Conservation (phyloP, 2,888 invertebrate species). For the Microctonus brassicae region DNA sequence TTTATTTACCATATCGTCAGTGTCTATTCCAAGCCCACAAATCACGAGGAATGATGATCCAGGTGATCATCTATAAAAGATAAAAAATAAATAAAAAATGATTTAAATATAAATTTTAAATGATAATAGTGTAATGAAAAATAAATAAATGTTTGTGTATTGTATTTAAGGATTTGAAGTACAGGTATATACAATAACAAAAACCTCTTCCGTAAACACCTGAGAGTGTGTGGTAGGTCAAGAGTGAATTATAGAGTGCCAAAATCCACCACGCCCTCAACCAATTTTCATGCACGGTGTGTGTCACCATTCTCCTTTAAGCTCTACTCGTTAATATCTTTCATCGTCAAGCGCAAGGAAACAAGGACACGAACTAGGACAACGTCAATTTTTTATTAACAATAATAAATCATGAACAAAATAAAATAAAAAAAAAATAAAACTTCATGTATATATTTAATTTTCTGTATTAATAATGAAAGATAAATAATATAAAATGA, state of each 20-base stretch:
- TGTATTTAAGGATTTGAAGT: background rate
- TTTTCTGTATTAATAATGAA: too few relatives aligned
- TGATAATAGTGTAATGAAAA: background rate
- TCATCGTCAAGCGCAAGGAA: slow-evolving; percentile 23
- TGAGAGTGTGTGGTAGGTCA: slow-evolving; percentile 36
- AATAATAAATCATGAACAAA: slow-evolving; percentile 1
- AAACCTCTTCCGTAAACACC: slow-evolving; percentile 32
- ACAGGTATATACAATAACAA: background rate
- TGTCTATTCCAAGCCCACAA: slow-evolving; percentile 74
- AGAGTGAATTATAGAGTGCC: slow-evolving; percentile 43
- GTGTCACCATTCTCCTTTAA: background rate
- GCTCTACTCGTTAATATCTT: slow-evolving; percentile 13
- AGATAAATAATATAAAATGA: background rate
- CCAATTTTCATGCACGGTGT: slow-evolving; percentile 24
- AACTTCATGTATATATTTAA: background rate
- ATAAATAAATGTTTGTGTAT: background rate
- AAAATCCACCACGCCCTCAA: slow-evolving; percentile 46
- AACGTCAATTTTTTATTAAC: too few relatives aligned
- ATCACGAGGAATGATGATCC: slow-evolving; percentile 69
- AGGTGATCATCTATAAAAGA: slow-evolving; percentile 72
- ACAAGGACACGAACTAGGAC: background rate
- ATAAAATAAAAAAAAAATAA: background rate
- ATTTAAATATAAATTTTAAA: background rate
- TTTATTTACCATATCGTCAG: slow-evolving; percentile 83
- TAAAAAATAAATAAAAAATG: background rate